Evolutionary conservation across 2,113 vertebrate genomes (phyloP).

Genomic region (Sus scrofa): T2T-Sscrofa CM000817.6:105492001-105492500

Average conservation of each 20-base stretch:
- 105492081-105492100: conserved; percentile 21
- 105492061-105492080: not conserved
- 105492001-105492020: not conserved
- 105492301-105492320: not conserved
- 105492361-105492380: not conserved
- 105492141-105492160: not conserved
- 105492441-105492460: not conserved
- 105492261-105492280: not conserved
- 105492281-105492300: conserved; percentile 17
- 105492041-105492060: not conserved
- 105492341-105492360: not conserved
- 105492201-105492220: not conserved
- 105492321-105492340: not conserved
- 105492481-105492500: not conserved
- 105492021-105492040: not conserved
- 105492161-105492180: not conserved
- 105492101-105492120: not conserved
- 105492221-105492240: not conserved
- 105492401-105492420: not conserved
- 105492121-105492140: not conserved
- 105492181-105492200: not conserved
- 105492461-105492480: not conserved
- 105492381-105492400: not conserved
- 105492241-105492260: not conserved
- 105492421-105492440: not conserved